Percentiles rank a stretch among this genome's conserved stretches.
Conservation (phyloP, 2,797 vertebrate genomes). For the Artibeus jamaicensis region DNA sequence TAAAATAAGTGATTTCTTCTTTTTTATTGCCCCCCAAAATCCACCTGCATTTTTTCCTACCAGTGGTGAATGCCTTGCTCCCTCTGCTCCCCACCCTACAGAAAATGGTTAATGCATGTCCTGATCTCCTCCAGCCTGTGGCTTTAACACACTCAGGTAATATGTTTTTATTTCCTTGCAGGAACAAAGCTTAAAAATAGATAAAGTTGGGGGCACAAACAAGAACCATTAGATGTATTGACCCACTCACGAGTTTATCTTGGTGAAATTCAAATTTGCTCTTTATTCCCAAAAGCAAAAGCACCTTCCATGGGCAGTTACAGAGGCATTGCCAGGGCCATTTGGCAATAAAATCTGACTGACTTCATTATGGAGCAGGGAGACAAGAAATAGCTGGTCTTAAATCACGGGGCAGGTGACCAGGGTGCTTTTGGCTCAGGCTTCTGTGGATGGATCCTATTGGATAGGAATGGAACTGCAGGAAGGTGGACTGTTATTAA, state of each 20-base stretch:
- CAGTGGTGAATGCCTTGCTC: neutral
- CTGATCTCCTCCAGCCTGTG: neutral
- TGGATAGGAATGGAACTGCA: neutral
- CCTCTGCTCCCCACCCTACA: neutral
- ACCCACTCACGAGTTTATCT: slow-evolving; percentile 51
- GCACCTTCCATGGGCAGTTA: slow-evolving; percentile 56
- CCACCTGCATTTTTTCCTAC: neutral
- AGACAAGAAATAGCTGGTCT: slow-evolving; percentile 42
- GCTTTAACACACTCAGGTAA: neutral
- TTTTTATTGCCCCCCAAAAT: neutral
- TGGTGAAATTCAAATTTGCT: slow-evolving; percentile 51
- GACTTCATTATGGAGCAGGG: slow-evolving; percentile 63
- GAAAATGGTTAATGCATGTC: neutral
- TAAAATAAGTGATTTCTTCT: neutral
- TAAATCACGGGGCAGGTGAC: slow-evolving; percentile 59
- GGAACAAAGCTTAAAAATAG: slow-evolving; percentile 54
- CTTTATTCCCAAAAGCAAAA: slow-evolving; percentile 39
- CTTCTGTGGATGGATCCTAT: slow-evolving; percentile 71
- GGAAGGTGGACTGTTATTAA: slow-evolving; percentile 67
- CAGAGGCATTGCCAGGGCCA: slow-evolving; percentile 55
- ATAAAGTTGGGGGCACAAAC: neutral
- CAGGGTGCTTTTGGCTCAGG: slow-evolving; percentile 31
- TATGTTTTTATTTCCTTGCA: slow-evolving; percentile 10
- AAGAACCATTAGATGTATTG: slow-evolving; percentile 46
- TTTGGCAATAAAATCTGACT: slow-evolving; percentile 75